phyloP scores from a whole-genome alignment of 2,888 invertebrate genomes.

The Ennomos erosarius region DNA sequence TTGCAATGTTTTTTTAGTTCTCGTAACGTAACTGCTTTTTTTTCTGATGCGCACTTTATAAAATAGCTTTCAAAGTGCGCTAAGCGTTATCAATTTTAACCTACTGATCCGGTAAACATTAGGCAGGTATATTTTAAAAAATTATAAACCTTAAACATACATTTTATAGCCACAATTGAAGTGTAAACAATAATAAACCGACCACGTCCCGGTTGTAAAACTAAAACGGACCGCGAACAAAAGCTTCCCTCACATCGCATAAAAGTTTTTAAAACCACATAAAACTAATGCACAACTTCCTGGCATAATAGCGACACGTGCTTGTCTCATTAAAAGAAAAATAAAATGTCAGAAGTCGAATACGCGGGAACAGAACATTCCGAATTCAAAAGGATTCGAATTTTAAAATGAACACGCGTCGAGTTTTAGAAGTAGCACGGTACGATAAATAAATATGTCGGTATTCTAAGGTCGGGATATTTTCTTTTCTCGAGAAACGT shows the following conservation, averaged over 20 bases:
- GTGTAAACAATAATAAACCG: slow-evolving; percentile 29
- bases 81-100: too few relatives aligned
- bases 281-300: slow-evolving; percentile 43
- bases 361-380: slow-evolving; percentile 47
- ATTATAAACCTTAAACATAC: not conserved
- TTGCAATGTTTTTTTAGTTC: too few relatives aligned
- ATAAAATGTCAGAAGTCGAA: slow-evolving; percentile 47
- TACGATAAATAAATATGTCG: too few relatives aligned
- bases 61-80: too few relatives aligned
- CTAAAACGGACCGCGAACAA: slow-evolving; percentile 37
- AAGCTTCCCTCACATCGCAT: slow-evolving; percentile 29
- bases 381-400: slow-evolving; percentile 45
- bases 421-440: slow-evolving; percentile 37
- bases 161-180: slow-evolving; percentile 34
- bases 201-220: slow-evolving; percentile 38
- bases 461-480: too few relatives aligned
- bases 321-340: slow-evolving; percentile 43
- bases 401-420: slow-evolving; percentile 46
- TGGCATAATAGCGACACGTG: slow-evolving; percentile 46
- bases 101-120: too few relatives aligned
- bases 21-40: too few relatives aligned
- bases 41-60: too few relatives aligned
- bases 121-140: too few relatives aligned
- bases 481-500: too few relatives aligned
- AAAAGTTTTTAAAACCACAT: slow-evolving; percentile 40